Conservation (phyloP, 2,113 vertebrate genomes). For the Colinus virginianus region DNA sequence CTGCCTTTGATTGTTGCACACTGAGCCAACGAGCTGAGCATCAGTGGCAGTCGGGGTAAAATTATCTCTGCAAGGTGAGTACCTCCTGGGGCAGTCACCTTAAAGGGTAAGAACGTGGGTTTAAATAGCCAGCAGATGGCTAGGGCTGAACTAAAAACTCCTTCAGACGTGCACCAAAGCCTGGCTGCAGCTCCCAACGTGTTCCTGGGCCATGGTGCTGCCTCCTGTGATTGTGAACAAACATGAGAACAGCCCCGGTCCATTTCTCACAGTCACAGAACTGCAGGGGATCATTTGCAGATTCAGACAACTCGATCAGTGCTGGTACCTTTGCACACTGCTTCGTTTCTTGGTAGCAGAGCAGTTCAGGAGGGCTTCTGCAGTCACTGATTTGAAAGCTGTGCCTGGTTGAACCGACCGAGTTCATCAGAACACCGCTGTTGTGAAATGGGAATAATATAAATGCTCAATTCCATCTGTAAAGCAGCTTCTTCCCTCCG, state of each 20-base stretch:
- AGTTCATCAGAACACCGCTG: background rate
- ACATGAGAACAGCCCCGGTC: background rate
- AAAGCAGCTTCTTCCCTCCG: constrained; percentile 20
- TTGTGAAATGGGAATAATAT: background rate
- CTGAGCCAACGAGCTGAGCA: constrained; percentile 23
- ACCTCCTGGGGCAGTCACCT: background rate
- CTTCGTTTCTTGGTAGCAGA: background rate
- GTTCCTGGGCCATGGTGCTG: background rate
- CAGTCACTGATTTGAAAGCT: background rate
- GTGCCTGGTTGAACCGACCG: background rate
- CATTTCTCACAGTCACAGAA: background rate
- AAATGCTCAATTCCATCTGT: background rate
- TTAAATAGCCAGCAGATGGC: background rate
- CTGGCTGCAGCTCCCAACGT: background rate
- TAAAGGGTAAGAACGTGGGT: background rate
- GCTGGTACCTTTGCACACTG: background rate
- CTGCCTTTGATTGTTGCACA: constrained; percentile 81
- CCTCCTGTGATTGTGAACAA: background rate
- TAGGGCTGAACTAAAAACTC: background rate
- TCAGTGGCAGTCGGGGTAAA: background rate
- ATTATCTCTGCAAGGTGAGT: background rate
- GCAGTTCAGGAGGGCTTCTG: background rate
- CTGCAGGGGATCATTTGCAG: background rate
- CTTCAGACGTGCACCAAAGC: background rate
- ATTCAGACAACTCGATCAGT: background rate